phyloP scores from a whole-genome alignment of 2,113 vertebrate genomes.

The Falcunculus frontatus region DNA sequence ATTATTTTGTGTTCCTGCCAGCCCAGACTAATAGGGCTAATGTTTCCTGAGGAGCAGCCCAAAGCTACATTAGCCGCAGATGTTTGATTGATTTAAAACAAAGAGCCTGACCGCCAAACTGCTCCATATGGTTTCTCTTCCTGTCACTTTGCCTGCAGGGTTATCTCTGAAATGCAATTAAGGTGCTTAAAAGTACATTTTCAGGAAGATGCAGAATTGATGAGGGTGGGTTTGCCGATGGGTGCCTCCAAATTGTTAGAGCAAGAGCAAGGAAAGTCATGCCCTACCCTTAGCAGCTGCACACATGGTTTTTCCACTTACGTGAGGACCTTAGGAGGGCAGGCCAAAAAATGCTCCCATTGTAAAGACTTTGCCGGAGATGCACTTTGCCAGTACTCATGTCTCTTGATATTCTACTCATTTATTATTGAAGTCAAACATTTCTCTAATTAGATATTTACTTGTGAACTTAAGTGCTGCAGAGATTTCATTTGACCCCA shows the following conservation, averaged over 20 bases:
- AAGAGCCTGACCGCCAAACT: conserved; percentile 82
- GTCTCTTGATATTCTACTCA: conserved; percentile 40
- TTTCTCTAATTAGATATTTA: conserved; percentile 55
- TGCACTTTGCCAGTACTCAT: not conserved
- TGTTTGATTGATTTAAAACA: conserved; percentile 95
- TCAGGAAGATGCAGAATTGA: conserved; percentile 93
- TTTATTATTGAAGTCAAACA: conserved; percentile 56
- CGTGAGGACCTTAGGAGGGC: not conserved
- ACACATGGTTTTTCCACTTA: not conserved
- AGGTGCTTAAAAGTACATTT: conserved; percentile 96
- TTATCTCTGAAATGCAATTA: conserved; percentile 99
- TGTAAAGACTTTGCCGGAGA: not conserved
- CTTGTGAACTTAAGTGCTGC: conserved; percentile 38
- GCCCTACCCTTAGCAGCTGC: conserved; percentile 15
- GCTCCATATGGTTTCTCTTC: conserved; percentile 87
- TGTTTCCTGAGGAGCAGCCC: conserved; percentile 98
- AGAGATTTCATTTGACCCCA: not conserved
- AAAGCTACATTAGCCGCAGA: conserved; percentile 93
- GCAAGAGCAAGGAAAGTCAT: conserved; percentile 56
- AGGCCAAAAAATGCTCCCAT: not conserved
- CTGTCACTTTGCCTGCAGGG: conserved; percentile 91
- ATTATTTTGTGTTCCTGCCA: conserved; percentile 86
- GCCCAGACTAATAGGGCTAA: conserved; percentile 93
- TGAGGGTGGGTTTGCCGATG: conserved; percentile 77
- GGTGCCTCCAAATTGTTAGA: conserved; percentile 67